These are phyloP conservation scores for Esox lucius DNA, from an alignment of 2,797 vertebrate genomes.

Conservation along the genomic window DNA sequence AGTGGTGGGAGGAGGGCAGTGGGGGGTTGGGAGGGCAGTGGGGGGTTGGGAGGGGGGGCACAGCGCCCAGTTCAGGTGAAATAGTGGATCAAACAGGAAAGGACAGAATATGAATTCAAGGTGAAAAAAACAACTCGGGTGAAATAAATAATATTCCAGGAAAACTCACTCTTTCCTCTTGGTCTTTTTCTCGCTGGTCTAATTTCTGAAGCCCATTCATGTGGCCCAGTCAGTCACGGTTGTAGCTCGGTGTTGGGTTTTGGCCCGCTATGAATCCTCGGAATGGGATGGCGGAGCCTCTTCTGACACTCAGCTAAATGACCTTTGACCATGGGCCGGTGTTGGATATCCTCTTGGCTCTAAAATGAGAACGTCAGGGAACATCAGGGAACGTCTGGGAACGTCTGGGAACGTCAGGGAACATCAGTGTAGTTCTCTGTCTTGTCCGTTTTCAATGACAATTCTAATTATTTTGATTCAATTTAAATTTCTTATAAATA, in stretches of 20 bases:
- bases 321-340: neutral
- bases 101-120: neutral
- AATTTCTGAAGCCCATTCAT: slow-evolving; percentile 23
- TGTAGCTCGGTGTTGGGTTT: slow-evolving; percentile 7
- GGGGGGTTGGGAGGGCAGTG: slow-evolving; percentile 21
- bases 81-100: neutral
- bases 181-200: neutral
- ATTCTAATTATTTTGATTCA: too few relatives aligned
- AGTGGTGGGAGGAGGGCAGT: neutral
- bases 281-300: slow-evolving; percentile 13
- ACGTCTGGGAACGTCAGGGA: too few relatives aligned
- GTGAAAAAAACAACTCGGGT: too few relatives aligned
- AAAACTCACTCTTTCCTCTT: neutral
- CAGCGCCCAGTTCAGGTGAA: too few relatives aligned
- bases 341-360: neutral
- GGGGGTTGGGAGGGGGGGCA: neutral
- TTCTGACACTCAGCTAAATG: slow-evolving; percentile 6
- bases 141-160: too few relatives aligned
- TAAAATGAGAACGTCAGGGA: neutral
- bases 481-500: too few relatives aligned
- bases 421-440: slow-evolving; percentile 13
- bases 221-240: slow-evolving; percentile 28
- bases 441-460: neutral
- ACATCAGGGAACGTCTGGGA: too few relatives aligned
- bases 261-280: slow-evolving; percentile 12